Evolutionary conservation across 2,113 vertebrate species (phyloP), one percentile per base, ranked within the genome.

Genomic region (Bubo bubo): DNA sequence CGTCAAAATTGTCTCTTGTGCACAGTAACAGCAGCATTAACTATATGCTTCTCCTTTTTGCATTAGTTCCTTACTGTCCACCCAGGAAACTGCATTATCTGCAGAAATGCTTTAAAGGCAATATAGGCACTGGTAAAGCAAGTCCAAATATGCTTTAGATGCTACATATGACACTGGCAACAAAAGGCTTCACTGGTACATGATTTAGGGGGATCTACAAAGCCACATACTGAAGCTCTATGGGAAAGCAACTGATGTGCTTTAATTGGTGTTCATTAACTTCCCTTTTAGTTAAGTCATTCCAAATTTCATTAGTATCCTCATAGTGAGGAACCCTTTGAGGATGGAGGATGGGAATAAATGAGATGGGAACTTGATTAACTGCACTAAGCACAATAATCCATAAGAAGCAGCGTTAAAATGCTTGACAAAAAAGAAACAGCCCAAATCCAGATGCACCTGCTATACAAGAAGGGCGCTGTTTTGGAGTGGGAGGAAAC

Each of bases 201-300:
- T 15, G 14, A 63, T 50, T 80, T 24, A 83, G 37, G 63, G 23
- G 32, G 55, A 79, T 68, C 70, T 81, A 79, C 56, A 70, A 79
- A 94, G 80, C 30, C 39, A 86, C 49, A 77, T 5, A 41, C 35
- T 35, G 34, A 91, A 94, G 47, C 47, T 86, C 49, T 63, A 58
- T 13, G 49, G 37, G 35, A 90, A 93, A 82, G 49, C 39, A 93
- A 85, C 8, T 70, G 37, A 91, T 84, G 64, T 55, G 72, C 47
- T 89, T 84, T 95, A 93, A 95, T 30, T 93, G 84, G 79, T 70
- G 45, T 73, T 91, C 77, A 88, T 88, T 95, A 94, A 49, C 58
- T 88, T 88, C 67, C 35, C 72, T 76, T 94, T 79, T 55, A 88
- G 90, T 50, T 68, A 94, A 93, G 86, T 58, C 32, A 76, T 52